Evolutionary conservation across 2,888 invertebrate genomes (phyloP), one percentile per base, ranked within the genome.

Genomic region (Brachyopa scutellaris): DNA sequence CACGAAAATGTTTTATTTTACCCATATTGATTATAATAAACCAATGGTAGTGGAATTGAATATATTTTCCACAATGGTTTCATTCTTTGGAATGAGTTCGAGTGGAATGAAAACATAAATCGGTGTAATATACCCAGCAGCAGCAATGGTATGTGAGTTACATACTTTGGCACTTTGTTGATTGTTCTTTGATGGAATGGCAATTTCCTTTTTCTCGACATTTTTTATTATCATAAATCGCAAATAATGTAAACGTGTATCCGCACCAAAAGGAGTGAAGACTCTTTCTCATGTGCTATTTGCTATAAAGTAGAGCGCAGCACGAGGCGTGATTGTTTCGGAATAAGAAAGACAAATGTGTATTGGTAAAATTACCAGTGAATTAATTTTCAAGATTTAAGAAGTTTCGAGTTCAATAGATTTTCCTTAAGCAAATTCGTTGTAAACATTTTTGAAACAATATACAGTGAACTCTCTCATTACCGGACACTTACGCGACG

Each of bases 1-100:
- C n/a, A 8, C 8, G 26, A 2, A 49, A 29, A 26, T 8, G 49
- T 49, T 49, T 26, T 49, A 29, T 49, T 7, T 47, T 47, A 47
- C 15, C 15, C 15, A 51, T 17, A 17, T 51, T 51, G 29, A 33
- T 51, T 51, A 19, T 19, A 17, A 51, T 33, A 51, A n/a, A n/a
- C 11, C 8, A 19, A 19, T 31, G 31, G 51, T 9, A 2, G 9
- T 6, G 19, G 19, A 33, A 51, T 33, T 51, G 51, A 49, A 31
- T 51, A n/a, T n/a, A 29, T 29, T 23, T 40, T n/a, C 9, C 6
- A 9, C 23, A 8, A n/a, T 40, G 5, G 17, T 19, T 42, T 55
- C 3, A 23, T 38, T 29, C 0, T 29, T 6, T 5, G 8, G 9
- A n/a, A 31, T 47, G 47, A 26, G 47, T 26, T 13, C 11, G 23